These are phyloP conservation scores for Apeira syringaria DNA, from an alignment of 2,888 invertebrate genomes.

Conservation along the genomic window DNA sequence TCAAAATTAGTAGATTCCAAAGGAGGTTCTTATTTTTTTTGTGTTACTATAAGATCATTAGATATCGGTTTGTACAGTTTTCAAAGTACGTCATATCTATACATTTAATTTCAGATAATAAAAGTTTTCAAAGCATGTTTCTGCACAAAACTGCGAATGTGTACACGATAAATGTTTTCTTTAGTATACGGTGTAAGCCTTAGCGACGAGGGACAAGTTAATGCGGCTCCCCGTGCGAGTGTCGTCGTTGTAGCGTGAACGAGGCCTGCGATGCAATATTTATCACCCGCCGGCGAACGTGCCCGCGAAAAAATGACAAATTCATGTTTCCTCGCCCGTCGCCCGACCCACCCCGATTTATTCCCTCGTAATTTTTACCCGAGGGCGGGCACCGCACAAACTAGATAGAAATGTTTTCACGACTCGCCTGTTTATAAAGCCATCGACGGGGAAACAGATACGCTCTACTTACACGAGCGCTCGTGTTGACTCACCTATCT, in stretches of 20 bases:
- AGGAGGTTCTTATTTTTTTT: no score
- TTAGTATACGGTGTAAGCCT: neutral
- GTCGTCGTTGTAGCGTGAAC: constrained; percentile 35
- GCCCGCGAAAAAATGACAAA: constrained; percentile 82
- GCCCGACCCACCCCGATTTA: constrained; percentile 65
- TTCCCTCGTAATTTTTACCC: constrained; percentile 78
- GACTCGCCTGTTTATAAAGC: constrained; percentile 79
- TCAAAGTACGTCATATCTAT: no score
- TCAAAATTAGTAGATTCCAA: no score
- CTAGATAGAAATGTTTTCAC: constrained; percentile 79
- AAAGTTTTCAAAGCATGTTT: no score
- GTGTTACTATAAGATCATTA: no score
- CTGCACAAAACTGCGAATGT: no score
- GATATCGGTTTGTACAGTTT: no score
- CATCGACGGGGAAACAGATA: constrained; percentile 77
- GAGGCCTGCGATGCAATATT: constrained; percentile 79
- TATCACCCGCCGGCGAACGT: constrained; percentile 78
- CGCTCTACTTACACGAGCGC: constrained; percentile 69
- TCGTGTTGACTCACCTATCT: constrained; percentile 71
- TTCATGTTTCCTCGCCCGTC: constrained; percentile 66
- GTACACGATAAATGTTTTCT: no score
- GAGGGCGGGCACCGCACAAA: constrained; percentile 69
- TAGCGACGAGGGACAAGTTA: constrained; percentile 60
- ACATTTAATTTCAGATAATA: no score
- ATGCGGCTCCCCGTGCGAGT: no score